Evolutionary conservation across 2,113 vertebrate species (phyloP), one percentile per base, ranked within the genome.

Genomic region (Burhinus bistriatus): DNA sequence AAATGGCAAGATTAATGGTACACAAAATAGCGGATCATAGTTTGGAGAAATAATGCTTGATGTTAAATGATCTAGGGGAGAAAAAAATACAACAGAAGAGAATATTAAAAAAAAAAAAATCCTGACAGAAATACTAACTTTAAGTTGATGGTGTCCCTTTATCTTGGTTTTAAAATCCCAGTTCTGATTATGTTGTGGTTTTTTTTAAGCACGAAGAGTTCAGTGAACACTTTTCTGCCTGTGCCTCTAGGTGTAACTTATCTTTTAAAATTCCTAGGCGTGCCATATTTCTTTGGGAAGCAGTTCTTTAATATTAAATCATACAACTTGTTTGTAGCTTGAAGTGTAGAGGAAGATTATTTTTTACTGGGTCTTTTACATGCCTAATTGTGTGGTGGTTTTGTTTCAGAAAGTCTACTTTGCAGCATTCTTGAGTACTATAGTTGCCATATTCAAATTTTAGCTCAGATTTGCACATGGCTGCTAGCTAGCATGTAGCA

Each of bases 111-210:
- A 20, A 64, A 57, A 77, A 69, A 45, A 47, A 51, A 23, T n/a
- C 8, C 11, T 34, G n/a, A 51, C 32, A 77, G 62, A 90, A 76
- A 26, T 44, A 29, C 57, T 57, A 83, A 76, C 70, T 95, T 90
- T 78, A 85, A 93, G 96, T 95, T 97, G 96, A 93, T 96, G 95
- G 90, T 97, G 95, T 96, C 91, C 95, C 87, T 96, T 97, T 96
- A 88, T 91, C 86, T 83, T 94, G 86, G 38, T 89, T 96, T 96
- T 85, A 83, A 70, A 95, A 85, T 94, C 15, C 29, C 49, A 81
- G 16, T 66, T 95, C 52, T 70, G 36, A 52, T 76, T 34, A 9
- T 38, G 44, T 44, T 40, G 40, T 40, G 40, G n/a, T 66, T 66
- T 83, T 38, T 80, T 75, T 59, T 34, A 66, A 84, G 83, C 96